Base-by-base conservation (phyloP, 1,140 invertebrate species). In the Apis laboriosa region DNA sequence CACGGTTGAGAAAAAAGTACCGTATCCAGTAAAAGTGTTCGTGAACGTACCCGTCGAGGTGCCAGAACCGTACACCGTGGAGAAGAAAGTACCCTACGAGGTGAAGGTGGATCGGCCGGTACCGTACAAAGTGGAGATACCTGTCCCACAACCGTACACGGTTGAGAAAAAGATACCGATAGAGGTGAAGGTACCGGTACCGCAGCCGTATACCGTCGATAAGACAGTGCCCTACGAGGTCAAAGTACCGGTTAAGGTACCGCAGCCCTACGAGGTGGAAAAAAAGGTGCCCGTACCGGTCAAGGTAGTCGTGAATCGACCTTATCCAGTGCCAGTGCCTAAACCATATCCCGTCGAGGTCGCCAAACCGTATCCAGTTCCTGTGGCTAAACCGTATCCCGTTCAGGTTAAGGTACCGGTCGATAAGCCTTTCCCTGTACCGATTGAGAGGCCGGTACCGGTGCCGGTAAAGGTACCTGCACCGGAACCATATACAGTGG, bases 331-430 rank as follows among this genome's bases (percentile, higher is more conserved):
- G 3, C 87, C 90, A 28, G 90, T 93, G 17, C 90, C 90, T 0
- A 95, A 96, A 86, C 94, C 96, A 0, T 95, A 95, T 81, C 95
- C 95, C 43, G 96, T 96, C 9, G 95, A 96, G 75, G 96, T 97
- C 24, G 95, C 96, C 84, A 97, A 96, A 89, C 96, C 96, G 53
- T 95, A 96, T 15, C 95, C 96, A 80, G 96, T 97, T 1, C 95
- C 96, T 80, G 96, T 96, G 79, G 96, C 96, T 91, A 96, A 97
- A 79, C 96, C 96, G 19, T 94, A 95, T 86, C 94, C 94, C 49
- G 95, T 96, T 0, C 94, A 95, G 86, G 95, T 96, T 72, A 96
- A 96, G 91, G 95, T 96, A 84, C 95, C 95, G 9, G 94, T 96
- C 9, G 95, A 96, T 81, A 94, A 95, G 76, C 95, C 96, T 58